Evolutionary conservation across 2,797 vertebrate genomes (phyloP).

Genomic region (Acrossocheilus fasciatus): DNA sequence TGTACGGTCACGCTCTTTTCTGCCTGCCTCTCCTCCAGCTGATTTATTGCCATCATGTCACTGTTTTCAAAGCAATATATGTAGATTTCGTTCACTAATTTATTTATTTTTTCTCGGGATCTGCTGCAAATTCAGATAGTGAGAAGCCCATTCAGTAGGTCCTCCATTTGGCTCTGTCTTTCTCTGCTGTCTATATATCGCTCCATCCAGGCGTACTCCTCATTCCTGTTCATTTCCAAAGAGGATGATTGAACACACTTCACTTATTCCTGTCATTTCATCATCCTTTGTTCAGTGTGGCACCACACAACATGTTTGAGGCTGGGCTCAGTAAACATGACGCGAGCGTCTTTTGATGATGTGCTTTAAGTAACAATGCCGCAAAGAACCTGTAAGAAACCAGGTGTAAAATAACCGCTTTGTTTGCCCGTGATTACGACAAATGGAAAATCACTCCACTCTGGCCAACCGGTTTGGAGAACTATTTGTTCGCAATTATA

Average conservation of each 20-base stretch:
- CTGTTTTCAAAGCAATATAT: conserved; percentile 56
- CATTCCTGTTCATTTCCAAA: conserved; percentile 58
- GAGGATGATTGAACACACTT: conserved; percentile 65
- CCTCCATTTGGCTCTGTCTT: conserved; percentile 18
- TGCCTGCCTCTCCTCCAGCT: conserved; percentile 5
- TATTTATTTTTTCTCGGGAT: conserved; percentile 33
- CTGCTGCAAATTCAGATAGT: conserved; percentile 47
- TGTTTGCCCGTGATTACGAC: conserved; percentile 36
- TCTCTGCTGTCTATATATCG: conserved; percentile 28
- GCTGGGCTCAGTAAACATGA: conserved; percentile 47
- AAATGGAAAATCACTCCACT: conserved; percentile 55
- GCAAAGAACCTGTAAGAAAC: conserved; percentile 38
- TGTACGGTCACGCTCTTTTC: conserved; percentile 48
- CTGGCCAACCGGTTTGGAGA: conserved; percentile 38
- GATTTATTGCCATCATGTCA: conserved; percentile 60
- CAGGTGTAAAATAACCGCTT: conserved; percentile 49
- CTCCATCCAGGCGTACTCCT: conserved; percentile 55
- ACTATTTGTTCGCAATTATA: conserved; percentile 47
- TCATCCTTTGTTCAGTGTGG: conserved; percentile 56
- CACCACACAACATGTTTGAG: conserved; percentile 39
- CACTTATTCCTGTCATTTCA: conserved; percentile 61
- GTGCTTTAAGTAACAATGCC: conserved; percentile 50
- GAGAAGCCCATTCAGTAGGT: conserved; percentile 33
- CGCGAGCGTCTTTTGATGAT: conserved; percentile 42
- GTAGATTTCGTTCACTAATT: conserved; percentile 30